Evolutionary conservation across 2,113 vertebrate genomes (phyloP).

Genomic region (Heterochromis multidens): DNA sequence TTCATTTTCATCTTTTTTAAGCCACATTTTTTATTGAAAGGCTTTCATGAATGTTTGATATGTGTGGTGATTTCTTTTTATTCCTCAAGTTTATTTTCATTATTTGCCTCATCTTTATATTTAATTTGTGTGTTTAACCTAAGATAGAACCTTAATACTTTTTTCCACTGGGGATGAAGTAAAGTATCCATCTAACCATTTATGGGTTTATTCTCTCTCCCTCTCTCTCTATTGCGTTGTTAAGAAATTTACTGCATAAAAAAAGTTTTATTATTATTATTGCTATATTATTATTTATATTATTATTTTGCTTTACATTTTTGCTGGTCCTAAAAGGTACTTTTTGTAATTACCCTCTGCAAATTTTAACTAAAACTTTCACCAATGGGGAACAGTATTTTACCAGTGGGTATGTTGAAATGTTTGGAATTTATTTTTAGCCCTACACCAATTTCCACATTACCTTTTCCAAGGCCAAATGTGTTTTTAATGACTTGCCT

Average conservation of each 20-base stretch:
- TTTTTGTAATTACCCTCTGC: not conserved
- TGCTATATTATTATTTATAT: not conserved
- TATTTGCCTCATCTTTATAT: too few species aligned
- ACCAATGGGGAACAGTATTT: not conserved
- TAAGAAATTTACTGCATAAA: not conserved
- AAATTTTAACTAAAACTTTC: not conserved
- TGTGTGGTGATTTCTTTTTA: not conserved
- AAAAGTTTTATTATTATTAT: not conserved
- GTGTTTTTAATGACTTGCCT: not conserved
- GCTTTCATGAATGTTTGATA: not conserved
- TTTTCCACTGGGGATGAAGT: too few species aligned
- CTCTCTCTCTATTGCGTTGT: too few species aligned
- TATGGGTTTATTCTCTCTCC: too few species aligned
- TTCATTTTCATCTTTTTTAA: not conserved
- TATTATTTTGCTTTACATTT: not conserved
- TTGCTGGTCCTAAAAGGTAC: not conserved
- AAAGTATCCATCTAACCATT: too few species aligned
- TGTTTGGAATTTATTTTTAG: not conserved
- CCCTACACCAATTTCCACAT: not conserved
- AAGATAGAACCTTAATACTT: too few species aligned
- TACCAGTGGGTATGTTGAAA: not conserved
- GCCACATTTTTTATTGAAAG: not conserved
- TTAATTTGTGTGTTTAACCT: too few species aligned
- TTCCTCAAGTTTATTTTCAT: too few species aligned
- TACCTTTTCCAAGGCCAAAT: not conserved